Conservation (phyloP, 2,113 vertebrate genomes). For the Otolemur garnettii region DNA sequence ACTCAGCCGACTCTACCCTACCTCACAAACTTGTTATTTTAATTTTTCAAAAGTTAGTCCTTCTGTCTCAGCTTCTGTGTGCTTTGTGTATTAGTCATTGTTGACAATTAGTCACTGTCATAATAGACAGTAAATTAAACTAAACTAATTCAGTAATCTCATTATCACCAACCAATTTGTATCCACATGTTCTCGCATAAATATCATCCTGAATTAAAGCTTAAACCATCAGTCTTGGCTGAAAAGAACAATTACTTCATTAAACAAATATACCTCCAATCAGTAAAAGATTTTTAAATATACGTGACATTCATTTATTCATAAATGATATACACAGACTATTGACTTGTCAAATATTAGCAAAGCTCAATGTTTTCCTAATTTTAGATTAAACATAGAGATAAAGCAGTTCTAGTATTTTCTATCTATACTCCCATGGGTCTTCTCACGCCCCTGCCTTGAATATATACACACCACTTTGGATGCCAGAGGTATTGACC, state of each 20-base stretch:
- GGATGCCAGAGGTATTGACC: neutral
- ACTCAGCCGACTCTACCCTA: neutral
- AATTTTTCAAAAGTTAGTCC: neutral
- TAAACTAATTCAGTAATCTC: constrained; percentile 31
- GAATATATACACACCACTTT: neutral
- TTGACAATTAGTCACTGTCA: neutral
- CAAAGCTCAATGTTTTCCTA: neutral
- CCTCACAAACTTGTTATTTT: neutral
- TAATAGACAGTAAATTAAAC: neutral
- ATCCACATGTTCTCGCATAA: neutral
- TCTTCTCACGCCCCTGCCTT: neutral
- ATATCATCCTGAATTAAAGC: constrained; percentile 24
- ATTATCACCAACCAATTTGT: constrained; percentile 25
- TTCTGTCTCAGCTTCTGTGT: neutral
- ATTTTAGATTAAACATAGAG: neutral
- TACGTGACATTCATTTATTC: neutral
- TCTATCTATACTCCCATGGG: neutral
- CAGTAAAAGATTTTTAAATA: neutral
- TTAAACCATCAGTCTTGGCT: neutral
- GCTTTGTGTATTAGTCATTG: neutral
- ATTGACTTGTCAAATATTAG: neutral
- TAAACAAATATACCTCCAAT: neutral
- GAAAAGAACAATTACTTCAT: neutral
- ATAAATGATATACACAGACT: neutral
- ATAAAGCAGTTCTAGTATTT: neutral